A percentile compares a stretch with the other conserved stretches of the same genome.
phyloP scores from a whole-genome alignment of 2,113 vertebrate species.

The Phrynosoma blainvillii region DNA sequence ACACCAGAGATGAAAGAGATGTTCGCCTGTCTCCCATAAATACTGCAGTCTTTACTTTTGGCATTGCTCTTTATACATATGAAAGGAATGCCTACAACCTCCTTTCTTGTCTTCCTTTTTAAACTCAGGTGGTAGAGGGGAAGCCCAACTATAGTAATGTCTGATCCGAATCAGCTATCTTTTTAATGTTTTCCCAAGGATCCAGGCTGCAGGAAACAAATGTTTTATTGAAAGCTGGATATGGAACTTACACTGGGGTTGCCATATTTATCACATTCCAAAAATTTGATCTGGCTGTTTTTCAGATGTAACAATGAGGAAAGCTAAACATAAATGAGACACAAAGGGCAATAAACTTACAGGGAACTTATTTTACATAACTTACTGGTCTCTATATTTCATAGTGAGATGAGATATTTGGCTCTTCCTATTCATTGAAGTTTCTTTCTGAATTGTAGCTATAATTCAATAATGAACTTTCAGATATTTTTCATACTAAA shows the following conservation, averaged over 20 bases:
- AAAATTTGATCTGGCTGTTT: background rate
- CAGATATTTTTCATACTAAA: background rate
- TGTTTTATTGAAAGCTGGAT: background rate
- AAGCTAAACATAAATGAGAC: background rate
- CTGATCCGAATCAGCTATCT: background rate
- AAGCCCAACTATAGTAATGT: background rate
- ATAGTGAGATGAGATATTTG: background rate
- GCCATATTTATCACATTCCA: background rate
- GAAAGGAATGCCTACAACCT: background rate
- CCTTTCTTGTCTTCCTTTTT: conserved; percentile 1
- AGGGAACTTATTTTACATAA: background rate
- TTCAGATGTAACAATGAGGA: background rate
- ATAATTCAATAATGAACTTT: background rate
- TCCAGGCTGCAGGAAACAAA: background rate
- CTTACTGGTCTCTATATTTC: background rate
- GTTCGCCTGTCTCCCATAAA: conserved; percentile 23
- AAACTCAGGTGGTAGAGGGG: background rate
- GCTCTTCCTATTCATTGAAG: background rate
- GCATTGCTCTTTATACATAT: background rate
- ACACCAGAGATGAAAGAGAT: conserved; percentile 37
- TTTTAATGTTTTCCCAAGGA: background rate
- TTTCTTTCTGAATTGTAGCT: background rate
- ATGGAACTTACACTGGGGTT: fast-evolving
- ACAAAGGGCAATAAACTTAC: background rate
- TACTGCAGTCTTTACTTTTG: background rate